These are phyloP conservation scores for Passer montanus DNA, from an alignment of 2,113 vertebrate genomes.

Conservation along the genomic window DNA sequence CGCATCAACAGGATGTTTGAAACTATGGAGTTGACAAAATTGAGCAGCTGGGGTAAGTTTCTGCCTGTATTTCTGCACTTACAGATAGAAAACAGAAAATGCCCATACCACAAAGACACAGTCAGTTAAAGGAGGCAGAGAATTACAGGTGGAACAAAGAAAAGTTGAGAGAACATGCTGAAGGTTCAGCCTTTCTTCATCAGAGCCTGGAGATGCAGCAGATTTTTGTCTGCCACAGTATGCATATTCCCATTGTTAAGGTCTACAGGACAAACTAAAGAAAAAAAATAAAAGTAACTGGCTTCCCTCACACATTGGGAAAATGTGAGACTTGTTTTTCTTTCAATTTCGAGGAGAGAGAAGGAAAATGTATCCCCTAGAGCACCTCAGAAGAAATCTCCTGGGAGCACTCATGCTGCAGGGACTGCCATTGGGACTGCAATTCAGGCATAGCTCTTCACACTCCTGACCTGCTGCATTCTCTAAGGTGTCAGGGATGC, in stretches of 20 bases:
- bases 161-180: not conserved
- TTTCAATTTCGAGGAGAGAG: not conserved
- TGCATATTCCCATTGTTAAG: not conserved
- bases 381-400: not conserved
- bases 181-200: not conserved
- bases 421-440: not conserved
- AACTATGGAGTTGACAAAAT: not conserved
- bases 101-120: not conserved
- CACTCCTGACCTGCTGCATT: not conserved
- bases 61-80: not conserved
- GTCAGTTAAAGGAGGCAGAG: not conserved
- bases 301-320: not conserved
- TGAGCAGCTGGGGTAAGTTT: not conserved
- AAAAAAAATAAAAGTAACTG: not conserved
- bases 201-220: not conserved
- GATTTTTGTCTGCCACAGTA: not conserved
- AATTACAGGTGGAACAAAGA: not conserved
- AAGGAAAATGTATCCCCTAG: not conserved
- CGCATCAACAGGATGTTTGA: not conserved
- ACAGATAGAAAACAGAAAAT: not conserved
- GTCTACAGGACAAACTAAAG: not conserved
- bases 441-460: not conserved
- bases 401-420: rapidly evolving
- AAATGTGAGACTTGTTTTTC: not conserved
- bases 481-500: not conserved